Base-by-base conservation (phyloP, 2,113 vertebrate species). In the Sturnus vulgaris region DNA sequence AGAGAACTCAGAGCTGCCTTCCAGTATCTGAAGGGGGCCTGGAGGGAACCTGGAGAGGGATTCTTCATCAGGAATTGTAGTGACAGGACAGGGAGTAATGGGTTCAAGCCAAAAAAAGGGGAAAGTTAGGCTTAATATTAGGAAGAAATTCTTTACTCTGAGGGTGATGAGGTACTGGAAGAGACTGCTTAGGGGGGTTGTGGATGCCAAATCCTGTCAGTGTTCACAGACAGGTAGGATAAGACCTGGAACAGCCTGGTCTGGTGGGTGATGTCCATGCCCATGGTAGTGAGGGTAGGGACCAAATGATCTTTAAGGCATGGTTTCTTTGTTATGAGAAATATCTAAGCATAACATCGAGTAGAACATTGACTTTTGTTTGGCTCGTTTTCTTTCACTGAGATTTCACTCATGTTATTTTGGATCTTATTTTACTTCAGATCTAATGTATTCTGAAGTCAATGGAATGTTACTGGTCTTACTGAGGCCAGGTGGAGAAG, bases 251-350 rank as follows among this genome's bases (percentile, higher is more conserved):
- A 19, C 17, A 61, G 9, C 8, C 25, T 55, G 15, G 6, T 55
- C 14, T 47, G 19, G 22, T 8, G 8, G 12, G 18, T 49, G 4
- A 7, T 33, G 21, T 21, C 30, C n/a, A 14, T 68, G 28, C 30
- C 20, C 4, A 7, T 40, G 11, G 14, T 17, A 40, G 24, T 2
- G 1, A 15, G 20, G 6, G 1, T 4, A 59, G 8, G 7, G 27
- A 42, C 9, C 16, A 37, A 19, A 44, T 28, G 2, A 30, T 39
- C 16, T 57, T 73, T 57, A 24, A n/a, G 42, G 2, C 5, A 37
- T 3, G 30, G 1, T 4, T 27, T 35, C 35, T 49, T 64, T 40
- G 3, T 61, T 30, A 19, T 24, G 25, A 89, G 25, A 86, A 46
- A 69, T 24, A 8, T 63, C 10, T 16, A 65, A 47, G 9, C 9